Evolutionary conservation across 2,888 invertebrate genomes (phyloP).

Genomic region (Zaprionus lineosus): DNA sequence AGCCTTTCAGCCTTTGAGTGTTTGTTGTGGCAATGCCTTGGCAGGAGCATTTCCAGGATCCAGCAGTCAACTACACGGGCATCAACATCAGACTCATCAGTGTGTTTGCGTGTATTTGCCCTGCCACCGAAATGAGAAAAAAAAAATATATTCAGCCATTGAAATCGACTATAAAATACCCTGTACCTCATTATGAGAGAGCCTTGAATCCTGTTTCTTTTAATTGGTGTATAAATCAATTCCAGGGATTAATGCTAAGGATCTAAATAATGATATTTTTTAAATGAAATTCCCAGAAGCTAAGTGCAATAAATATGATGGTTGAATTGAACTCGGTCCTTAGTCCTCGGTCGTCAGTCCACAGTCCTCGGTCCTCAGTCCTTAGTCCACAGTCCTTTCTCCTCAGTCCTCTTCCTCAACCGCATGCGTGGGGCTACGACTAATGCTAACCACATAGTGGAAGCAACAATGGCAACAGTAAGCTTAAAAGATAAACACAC

Average conservation of each 20-base stretch:
- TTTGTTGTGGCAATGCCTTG: constrained; percentile 64
- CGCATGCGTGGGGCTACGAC: constrained; percentile 45
- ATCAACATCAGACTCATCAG: constrained; percentile 13
- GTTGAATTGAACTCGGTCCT: too few species aligned
- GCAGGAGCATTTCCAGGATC: constrained; percentile 41
- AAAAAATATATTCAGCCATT: background rate
- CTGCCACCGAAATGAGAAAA: background rate
- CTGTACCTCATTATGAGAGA: too few species aligned
- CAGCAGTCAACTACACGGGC: constrained; percentile 27
- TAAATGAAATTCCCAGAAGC: too few species aligned
- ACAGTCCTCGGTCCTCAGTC: too few species aligned
- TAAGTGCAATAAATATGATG: constrained; percentile 36
- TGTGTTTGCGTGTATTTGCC: background rate
- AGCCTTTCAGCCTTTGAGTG: constrained; percentile 76
- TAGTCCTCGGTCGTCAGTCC: too few species aligned
- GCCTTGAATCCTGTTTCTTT: too few species aligned
- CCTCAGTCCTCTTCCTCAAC: constrained; percentile 46
- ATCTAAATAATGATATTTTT: too few species aligned
- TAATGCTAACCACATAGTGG: constrained; percentile 52
- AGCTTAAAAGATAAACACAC: constrained; percentile 33
- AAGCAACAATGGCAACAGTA: constrained; percentile 40
- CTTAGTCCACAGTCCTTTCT: too few species aligned
- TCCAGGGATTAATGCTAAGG: too few species aligned
- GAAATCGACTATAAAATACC: background rate
- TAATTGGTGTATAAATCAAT: too few species aligned